These are phyloP conservation scores for Myanophis thanlyinensis DNA, from an alignment of 2,113 vertebrate species.

Conservation along the genomic window DNA sequence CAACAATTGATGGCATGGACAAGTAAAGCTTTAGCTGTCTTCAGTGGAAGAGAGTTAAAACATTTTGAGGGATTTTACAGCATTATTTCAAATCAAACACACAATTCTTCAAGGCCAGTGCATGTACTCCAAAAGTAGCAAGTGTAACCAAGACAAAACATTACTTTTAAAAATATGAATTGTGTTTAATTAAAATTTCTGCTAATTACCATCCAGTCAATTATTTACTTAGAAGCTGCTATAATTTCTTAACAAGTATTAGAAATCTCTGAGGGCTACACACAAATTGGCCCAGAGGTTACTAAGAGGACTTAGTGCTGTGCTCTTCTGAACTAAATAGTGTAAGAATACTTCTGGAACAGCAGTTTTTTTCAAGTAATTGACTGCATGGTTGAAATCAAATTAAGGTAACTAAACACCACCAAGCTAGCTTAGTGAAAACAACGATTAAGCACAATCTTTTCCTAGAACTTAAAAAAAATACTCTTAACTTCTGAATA, in stretches of 20 bases:
- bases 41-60: background rate
- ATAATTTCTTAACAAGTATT: background rate
- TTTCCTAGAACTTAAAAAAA: no score
- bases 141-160: background rate
- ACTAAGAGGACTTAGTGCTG: background rate
- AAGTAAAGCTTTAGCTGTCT: background rate
- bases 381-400: background rate
- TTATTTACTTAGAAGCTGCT: background rate
- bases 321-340: background rate
- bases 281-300: background rate
- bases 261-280: background rate
- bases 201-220: background rate
- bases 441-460: background rate
- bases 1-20: background rate
- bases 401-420: background rate
- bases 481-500: fast-evolving
- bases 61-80: background rate
- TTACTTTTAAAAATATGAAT: background rate
- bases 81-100: background rate
- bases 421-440: no score
- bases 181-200: background rate
- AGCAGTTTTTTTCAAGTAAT: background rate
- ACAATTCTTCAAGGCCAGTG: background rate
- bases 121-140: background rate
- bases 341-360: background rate